Evolutionary conservation across 1,140 invertebrate species (phyloP).

Genomic region (Euborellia annulipes): DNA sequence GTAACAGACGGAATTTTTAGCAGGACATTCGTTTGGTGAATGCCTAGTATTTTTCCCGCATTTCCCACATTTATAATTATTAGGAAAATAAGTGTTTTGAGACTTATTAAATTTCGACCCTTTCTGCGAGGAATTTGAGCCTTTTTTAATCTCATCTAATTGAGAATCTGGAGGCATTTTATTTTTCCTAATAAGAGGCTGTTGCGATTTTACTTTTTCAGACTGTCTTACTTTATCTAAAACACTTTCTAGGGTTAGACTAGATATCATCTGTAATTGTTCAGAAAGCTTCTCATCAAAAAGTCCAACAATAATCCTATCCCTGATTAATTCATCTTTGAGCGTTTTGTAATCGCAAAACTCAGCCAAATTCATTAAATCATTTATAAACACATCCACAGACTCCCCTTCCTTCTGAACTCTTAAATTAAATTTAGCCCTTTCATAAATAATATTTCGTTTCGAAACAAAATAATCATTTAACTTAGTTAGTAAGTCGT

Average conservation of each 20-base stretch:
- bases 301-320: neutral
- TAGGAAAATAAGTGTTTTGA: neutral
- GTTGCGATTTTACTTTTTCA: neutral
- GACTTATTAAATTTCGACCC: neutral
- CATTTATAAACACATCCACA: neutral
- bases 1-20: too few relatives aligned
- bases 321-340: neutral
- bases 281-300: neutral
- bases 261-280: neutral
- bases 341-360: neutral
- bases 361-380: neutral
- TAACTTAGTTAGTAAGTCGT: neutral
- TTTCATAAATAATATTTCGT: constrained; percentile 4
- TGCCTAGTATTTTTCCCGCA: too few relatives aligned
- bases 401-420: neutral
- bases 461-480: neutral
- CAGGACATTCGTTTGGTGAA: too few relatives aligned
- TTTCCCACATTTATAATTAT: neutral
- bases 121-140: neutral
- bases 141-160: neutral
- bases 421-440: neutral
- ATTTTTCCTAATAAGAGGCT: neutral
- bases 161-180: neutral
- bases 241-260: neutral
- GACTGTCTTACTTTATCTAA: neutral